Evolutionary conservation across 2,888 invertebrate species (phyloP).

Genomic region (Agrotis segetum): DNA sequence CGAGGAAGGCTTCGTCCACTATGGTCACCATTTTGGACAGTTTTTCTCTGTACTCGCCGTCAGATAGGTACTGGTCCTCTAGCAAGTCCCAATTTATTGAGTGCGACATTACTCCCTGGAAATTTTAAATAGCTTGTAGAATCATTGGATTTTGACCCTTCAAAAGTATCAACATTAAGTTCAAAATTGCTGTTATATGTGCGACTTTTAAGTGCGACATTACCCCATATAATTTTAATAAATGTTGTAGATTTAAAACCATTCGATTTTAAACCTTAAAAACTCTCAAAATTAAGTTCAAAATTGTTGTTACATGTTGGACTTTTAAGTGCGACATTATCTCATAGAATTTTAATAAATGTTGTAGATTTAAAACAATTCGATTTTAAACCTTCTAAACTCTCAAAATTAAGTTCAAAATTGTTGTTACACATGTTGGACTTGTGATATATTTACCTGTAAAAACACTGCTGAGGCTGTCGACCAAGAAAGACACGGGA

Average conservation of each 20-base stretch:
- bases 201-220: no score
- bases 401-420: neutral
- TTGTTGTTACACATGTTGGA: neutral
- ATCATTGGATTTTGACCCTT: conserved; percentile 15
- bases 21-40: conserved; percentile 97
- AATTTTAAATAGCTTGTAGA: conserved; percentile 45
- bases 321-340: conserved; percentile 93
- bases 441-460: conserved; percentile 87
- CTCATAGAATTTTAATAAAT: conserved; percentile 92
- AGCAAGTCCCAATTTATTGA: conserved; percentile 98
- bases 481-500: conserved; percentile 99
- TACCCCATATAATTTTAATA: no score
- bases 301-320: neutral
- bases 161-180: neutral
- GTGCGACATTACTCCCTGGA: conserved; percentile 98
- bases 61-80: conserved; percentile 96
- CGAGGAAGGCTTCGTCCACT: conserved; percentile 93
- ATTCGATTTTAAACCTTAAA: conserved; percentile 12
- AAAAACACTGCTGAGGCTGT: conserved; percentile 99
- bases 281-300: neutral
- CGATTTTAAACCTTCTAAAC: neutral
- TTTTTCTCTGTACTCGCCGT: conserved; percentile 95
- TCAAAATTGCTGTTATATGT: neutral
- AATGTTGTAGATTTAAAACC: no score
- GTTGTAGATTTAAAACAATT: conserved; percentile 12